Conservation (phyloP, 2,113 vertebrate species). For the Grantiella picta region DNA sequence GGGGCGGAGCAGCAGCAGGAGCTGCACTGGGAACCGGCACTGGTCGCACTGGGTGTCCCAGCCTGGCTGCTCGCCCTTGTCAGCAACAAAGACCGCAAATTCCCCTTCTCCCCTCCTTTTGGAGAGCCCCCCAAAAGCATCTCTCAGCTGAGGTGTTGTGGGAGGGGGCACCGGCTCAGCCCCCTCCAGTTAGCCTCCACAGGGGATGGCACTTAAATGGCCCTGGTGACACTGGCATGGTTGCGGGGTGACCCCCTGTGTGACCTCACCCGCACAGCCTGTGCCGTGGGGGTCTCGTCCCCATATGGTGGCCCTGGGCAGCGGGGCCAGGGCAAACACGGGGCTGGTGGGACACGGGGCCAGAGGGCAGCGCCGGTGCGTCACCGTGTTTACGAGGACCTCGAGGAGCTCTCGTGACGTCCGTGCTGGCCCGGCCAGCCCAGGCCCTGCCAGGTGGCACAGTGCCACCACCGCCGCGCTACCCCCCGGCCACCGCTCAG, state of each 20-base stretch:
- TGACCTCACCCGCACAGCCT: not conserved
- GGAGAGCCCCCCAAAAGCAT: too few species aligned
- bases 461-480: not conserved
- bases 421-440: not conserved
- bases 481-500: not conserved
- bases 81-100: not conserved
- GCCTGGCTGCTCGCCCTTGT: not conserved
- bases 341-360: not conserved
- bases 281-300: fast-evolving
- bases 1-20: not conserved
- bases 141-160: not conserved
- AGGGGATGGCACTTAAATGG: not conserved
- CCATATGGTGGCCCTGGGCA: fast-evolving
- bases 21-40: not conserved
- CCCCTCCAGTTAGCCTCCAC: fast-evolving
- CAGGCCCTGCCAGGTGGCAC: conserved; percentile 19
- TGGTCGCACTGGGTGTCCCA: not conserved
- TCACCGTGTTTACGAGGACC: conserved; percentile 25
- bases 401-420: conserved; percentile 18
- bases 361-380: not conserved
- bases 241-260: too few species aligned
- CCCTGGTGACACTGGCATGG: fast-evolving
- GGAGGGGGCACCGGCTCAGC: not conserved
- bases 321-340: not conserved
- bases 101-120: not conserved